These are phyloP conservation scores for Salticus scenicus DNA, from an alignment of 2,888 invertebrate species.

Conservation along the genomic window DNA sequence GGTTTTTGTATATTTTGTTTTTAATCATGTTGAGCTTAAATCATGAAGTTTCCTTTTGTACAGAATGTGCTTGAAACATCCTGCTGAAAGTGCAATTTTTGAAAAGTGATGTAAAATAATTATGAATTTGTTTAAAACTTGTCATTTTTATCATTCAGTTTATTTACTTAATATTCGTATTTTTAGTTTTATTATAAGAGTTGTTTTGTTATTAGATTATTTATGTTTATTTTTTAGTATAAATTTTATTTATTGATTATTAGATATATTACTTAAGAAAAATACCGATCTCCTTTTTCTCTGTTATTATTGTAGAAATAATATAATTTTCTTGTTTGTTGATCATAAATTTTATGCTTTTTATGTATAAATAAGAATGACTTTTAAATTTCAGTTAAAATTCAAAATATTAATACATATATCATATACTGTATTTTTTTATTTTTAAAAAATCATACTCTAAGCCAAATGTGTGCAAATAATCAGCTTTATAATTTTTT, in stretches of 20 bases:
- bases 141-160: not conserved
- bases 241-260: not conserved
- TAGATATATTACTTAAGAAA: not conserved
- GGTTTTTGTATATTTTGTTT: slow-evolving; percentile 10
- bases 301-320: not conserved
- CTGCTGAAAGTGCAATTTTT: slow-evolving; percentile 1
- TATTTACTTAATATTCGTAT: slow-evolving; percentile 1
- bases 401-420: too few species aligned
- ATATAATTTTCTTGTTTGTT: not conserved
- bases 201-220: not conserved
- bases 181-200: not conserved
- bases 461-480: too few species aligned
- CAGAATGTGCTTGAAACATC: not conserved
- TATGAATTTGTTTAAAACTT: not conserved
- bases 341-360: too few species aligned
- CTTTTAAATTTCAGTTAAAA: too few species aligned
- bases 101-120: slow-evolving; percentile 5
- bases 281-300: not conserved
- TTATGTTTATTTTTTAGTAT: not conserved
- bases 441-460: too few species aligned
- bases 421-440: too few species aligned
- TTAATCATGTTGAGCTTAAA: not conserved
- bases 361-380: too few species aligned
- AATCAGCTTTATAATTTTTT: too few species aligned
- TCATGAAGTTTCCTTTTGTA: slow-evolving; percentile 16